A percentile compares a stretch with the other conserved stretches of the same genome.
These are phyloP conservation scores for Neogobius melanostomus DNA, from an alignment of 2,113 vertebrate genomes.

Conservation along the genomic window DNA sequence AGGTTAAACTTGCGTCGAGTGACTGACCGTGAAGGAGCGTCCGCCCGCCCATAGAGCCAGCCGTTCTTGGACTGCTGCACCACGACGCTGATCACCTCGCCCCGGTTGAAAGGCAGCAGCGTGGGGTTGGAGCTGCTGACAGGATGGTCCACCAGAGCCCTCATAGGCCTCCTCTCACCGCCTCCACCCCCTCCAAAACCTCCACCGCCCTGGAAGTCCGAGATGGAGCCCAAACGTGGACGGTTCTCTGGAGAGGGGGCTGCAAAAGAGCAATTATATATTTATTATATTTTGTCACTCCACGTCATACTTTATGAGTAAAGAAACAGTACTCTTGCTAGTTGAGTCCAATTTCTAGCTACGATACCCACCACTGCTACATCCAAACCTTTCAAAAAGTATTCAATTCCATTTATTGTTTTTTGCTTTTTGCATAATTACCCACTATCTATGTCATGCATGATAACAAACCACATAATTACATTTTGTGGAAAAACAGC, in stretches of 20 bases:
- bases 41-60: slow-evolving; percentile 88
- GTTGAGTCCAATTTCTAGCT: neutral
- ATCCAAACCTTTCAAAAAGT: neutral
- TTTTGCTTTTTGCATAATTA: neutral
- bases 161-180: slow-evolving; percentile 28
- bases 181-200: slow-evolving; percentile 19
- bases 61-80: slow-evolving; percentile 83
- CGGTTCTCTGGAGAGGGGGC: slow-evolving; percentile 72
- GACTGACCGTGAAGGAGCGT: slow-evolving; percentile 71
- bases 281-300: too few species aligned
- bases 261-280: slow-evolving; percentile 35
- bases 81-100: slow-evolving; percentile 80
- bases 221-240: slow-evolving; percentile 24
- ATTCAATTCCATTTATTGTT: neutral
- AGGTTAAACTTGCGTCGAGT: neutral
- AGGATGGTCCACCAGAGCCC: slow-evolving; percentile 66
- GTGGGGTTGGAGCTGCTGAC: slow-evolving; percentile 76
- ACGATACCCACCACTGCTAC: neutral
- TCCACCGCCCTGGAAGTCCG: slow-evolving; percentile 27
- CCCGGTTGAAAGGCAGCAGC: slow-evolving; percentile 81
- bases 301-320: too few species aligned
- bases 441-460: slow-evolving; percentile 12
- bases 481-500: slow-evolving; percentile 20
- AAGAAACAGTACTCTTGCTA: too few species aligned
- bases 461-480: slow-evolving; percentile 31